Conservation (phyloP, 23 tunicate species). For the Aplidium turbinatum region DNA sequence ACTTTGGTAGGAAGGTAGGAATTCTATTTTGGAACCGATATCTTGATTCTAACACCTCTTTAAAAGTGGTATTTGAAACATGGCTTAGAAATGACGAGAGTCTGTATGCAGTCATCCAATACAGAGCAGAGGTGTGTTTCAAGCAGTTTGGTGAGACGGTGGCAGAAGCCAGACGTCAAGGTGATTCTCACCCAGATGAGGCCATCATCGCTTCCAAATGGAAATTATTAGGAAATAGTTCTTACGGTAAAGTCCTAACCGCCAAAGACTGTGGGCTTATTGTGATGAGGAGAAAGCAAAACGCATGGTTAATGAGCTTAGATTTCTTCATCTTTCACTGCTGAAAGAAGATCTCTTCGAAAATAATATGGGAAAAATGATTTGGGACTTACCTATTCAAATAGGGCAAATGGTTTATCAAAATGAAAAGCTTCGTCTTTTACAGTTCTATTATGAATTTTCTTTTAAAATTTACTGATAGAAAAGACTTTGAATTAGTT, state of each 20-base stretch:
- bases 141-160: background rate
- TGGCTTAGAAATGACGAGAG: background rate
- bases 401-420: background rate
- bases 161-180: background rate
- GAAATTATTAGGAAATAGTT: background rate
- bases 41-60: background rate
- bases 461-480: constrained; percentile 1
- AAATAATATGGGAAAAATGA: background rate
- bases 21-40: background rate
- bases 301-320: background rate
- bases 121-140: background rate
- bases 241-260: background rate
- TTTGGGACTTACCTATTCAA: constrained; percentile 10
- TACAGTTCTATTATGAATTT: constrained; percentile 9
- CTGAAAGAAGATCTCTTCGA: background rate
- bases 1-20: background rate
- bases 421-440: constrained; percentile 8
- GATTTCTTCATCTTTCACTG: background rate
- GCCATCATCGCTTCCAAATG: background rate
- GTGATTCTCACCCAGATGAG: too few species aligned
- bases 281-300: background rate
- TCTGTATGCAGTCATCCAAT: background rate
- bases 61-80: too few species aligned
- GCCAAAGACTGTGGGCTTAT: background rate
- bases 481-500: background rate